Percentiles rank a stretch among this genome's conserved stretches.
Evolutionary conservation across 2,113 vertebrate species (phyloP).

Genomic region (Microtus oregoni): DNA sequence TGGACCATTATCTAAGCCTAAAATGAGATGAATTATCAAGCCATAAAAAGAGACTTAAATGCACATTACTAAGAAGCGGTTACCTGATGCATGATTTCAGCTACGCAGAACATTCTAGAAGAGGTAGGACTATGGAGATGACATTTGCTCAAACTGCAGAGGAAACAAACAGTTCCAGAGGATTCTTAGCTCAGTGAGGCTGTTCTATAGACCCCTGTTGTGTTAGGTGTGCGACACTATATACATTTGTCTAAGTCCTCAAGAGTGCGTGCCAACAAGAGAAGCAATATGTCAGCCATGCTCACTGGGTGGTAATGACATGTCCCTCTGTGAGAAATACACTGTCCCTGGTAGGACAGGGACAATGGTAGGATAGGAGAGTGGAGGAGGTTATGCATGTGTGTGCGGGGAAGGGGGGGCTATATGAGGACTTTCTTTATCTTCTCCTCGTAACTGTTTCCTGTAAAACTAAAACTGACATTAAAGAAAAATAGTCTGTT

Average conservation of each 20-base stretch:
- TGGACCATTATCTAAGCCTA: background rate
- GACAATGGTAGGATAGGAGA: no score
- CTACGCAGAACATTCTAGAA: background rate
- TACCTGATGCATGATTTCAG: background rate
- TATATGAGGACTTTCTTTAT: background rate
- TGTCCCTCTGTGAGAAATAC: background rate
- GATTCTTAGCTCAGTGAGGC: background rate
- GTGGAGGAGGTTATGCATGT: no score
- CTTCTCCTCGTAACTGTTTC: background rate
- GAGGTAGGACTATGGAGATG: background rate
- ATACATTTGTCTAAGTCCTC: background rate
- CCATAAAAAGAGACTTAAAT: background rate
- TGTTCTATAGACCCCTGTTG: background rate
- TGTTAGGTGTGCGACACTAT: no score
- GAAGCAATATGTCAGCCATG: background rate
- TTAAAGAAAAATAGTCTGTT: background rate
- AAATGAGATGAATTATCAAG: background rate
- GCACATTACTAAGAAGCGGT: background rate
- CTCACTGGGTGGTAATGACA: background rate
- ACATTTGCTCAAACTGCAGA: background rate
- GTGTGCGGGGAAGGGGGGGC: no score
- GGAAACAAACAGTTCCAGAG: no score
- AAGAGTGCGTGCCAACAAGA: background rate
- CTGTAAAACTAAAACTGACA: background rate
- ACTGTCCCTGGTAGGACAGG: no score